These are phyloP conservation scores for Heterotilapia buettikoferi DNA, from an alignment of 2,113 vertebrate genomes.

Conservation along the genomic window DNA sequence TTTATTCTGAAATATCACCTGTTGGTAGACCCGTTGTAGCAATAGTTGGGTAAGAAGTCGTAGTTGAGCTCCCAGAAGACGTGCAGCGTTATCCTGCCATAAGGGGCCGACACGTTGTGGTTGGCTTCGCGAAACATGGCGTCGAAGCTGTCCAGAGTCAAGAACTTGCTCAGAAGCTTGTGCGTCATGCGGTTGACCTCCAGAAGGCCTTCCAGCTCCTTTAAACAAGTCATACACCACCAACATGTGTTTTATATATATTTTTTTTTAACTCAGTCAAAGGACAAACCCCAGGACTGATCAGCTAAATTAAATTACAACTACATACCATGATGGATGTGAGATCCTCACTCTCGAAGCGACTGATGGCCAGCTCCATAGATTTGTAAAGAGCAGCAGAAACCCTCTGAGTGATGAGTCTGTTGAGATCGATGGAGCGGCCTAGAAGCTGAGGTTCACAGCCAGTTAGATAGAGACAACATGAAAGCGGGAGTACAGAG, in stretches of 20 bases:
- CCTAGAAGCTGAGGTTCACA: conserved; percentile 81
- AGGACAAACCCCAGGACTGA: neutral
- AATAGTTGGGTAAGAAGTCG: conserved; percentile 98
- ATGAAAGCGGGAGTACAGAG: neutral
- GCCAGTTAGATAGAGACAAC: neutral
- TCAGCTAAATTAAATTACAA: neutral
- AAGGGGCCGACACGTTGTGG: conserved; percentile 95
- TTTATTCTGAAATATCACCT: conserved; percentile 67
- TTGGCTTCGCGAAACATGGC: conserved; percentile 99
- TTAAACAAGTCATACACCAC: neutral
- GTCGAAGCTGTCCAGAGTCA: conserved; percentile 96
- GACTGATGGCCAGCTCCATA: conserved; percentile 93
- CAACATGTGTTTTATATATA: neutral
- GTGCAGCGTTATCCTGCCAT: conserved; percentile 94
- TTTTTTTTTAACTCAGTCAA: neutral
- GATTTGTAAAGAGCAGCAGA: conserved; percentile 96
- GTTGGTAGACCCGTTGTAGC: conserved; percentile 98
- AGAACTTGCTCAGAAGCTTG: conserved; percentile 90
- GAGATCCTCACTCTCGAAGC: conserved; percentile 97
- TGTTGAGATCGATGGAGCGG: conserved; percentile 96
- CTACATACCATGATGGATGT: conserved; percentile 91
- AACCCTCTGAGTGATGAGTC: conserved; percentile 95
- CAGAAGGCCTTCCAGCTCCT: conserved; percentile 96
- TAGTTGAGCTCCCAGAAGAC: conserved; percentile 99
- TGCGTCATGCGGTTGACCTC: conserved; percentile 96